Base-by-base conservation (phyloP, 2,888 invertebrate genomes). In the Allygus modestus region DNA sequence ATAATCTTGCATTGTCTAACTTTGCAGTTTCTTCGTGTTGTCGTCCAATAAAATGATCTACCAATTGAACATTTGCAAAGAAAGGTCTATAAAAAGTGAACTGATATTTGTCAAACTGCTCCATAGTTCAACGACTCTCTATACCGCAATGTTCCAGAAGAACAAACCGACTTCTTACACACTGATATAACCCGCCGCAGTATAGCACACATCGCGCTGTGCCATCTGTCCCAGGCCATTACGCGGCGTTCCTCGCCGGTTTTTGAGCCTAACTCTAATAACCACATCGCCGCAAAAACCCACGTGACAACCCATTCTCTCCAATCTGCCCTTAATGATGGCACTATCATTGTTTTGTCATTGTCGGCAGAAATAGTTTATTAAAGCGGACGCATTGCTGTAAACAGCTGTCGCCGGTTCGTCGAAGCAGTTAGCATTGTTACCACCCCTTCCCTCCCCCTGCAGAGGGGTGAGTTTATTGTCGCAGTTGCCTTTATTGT, bases 301-400 rank as follows among this genome's bases (percentile, higher is more conserved):
- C 31, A 37, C 51, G 41, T 37, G 54, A 20, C 83, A 54, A 51
- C 73, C 73, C 83, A 83, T 83, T 83, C 83, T 83, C 46, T 82
- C 82, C 82, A 46, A 71, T 71, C 69, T 82, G 65, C 82, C 31
- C n/a, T 28, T 77, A 77, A 77, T 77, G 79, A 79, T 58, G 79
- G 28, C 33, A 79, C 79, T 79, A 79, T 79, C 79, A 79, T 79
- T 79, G 79, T 79, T 79, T 79, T 58, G 79, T 46, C 58, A 12
- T 46, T 46, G 46, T 26, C 77, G 77, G 77, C 77, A 43, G 51
- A 77, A 77, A 77, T 77, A 77, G 77, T 77, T 77, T 51, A 51
- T 75, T 43, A 75, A 75, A 73, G 73, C n/a, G 33, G n/a, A 73
- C 46, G 46, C 23, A 20, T 23, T 15, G 54, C 5, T 65, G 65